These are phyloP conservation scores for Slavum lentiscoides DNA, from an alignment of 2,888 invertebrate genomes.

Conservation along the genomic window DNA sequence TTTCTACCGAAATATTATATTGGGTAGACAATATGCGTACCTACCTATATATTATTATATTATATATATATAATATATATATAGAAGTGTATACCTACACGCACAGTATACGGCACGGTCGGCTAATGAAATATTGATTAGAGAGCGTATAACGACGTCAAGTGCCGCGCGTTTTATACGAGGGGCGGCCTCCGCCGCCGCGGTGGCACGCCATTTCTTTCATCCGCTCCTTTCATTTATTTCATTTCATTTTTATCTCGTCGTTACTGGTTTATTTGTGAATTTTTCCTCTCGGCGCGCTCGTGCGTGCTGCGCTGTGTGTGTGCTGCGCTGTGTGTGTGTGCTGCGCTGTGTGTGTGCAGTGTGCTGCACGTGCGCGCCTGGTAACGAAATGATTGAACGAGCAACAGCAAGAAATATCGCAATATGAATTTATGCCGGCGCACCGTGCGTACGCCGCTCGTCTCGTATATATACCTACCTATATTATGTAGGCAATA, in stretches of 20 bases:
- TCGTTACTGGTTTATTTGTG: slow-evolving; percentile 6
- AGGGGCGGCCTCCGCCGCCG: slow-evolving; percentile 21
- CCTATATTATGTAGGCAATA: too few species aligned
- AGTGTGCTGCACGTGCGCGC: too few species aligned
- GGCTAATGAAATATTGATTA: slow-evolving; percentile 50
- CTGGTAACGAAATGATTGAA: not conserved
- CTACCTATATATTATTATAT: too few species aligned
- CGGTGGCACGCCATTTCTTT: not conserved
- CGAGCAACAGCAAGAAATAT: too few species aligned
- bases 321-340: not conserved
- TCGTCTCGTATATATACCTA: too few species aligned
- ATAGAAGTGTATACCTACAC: not conserved
- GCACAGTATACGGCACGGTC: not conserved
- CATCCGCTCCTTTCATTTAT: slow-evolving; percentile 15
- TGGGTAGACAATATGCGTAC: not conserved
- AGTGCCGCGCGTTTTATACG: slow-evolving; percentile 18
- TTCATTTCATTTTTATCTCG: slow-evolving; percentile 10
- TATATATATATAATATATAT: too few species aligned
- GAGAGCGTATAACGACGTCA: slow-evolving; percentile 34
- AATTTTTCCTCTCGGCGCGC: not conserved
- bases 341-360: too few species aligned
- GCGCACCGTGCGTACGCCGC: too few species aligned
- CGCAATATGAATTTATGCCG: too few species aligned
- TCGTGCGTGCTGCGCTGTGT: too few species aligned
- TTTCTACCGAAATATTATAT: slow-evolving; percentile 20